These are phyloP conservation scores for Ceratina calcarata DNA, from an alignment of 1,140 invertebrate genomes.

Conservation along the genomic window DNA sequence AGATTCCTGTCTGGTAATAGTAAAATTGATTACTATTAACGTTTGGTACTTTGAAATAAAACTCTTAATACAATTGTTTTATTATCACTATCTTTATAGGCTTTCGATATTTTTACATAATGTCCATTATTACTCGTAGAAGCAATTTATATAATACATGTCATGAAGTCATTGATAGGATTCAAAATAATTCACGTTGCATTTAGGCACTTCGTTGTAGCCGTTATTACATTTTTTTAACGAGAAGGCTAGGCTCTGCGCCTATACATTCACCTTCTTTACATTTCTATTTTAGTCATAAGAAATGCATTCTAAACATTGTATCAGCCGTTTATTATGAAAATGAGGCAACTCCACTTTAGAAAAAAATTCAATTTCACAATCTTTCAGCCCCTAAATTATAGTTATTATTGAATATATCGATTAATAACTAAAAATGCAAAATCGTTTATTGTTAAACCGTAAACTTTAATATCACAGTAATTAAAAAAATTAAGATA, in stretches of 20 bases:
- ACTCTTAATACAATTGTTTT: background rate
- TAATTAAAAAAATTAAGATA: too few species aligned
- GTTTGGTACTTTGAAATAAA: background rate
- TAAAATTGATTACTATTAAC: background rate
- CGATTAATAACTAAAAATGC: background rate
- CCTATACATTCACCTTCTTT: slow-evolving; percentile 3
- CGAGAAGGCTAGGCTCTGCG: background rate
- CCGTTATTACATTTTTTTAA: slow-evolving; percentile 29
- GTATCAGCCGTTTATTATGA: slow-evolving; percentile 31
- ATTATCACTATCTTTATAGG: background rate
- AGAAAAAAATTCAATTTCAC: too few species aligned
- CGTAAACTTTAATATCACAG: too few species aligned
- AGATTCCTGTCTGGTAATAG: too few species aligned
- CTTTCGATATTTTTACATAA: background rate
- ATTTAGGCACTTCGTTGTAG: slow-evolving; percentile 44
- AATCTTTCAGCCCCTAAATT: too few species aligned
- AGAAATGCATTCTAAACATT: slow-evolving; percentile 25
- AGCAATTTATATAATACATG: slow-evolving; percentile 33
- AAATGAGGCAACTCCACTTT: too few species aligned
- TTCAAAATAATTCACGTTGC: slow-evolving; percentile 33
- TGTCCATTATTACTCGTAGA: background rate
- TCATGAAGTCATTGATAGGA: slow-evolving; percentile 11
- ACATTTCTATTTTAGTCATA: slow-evolving; percentile 36
- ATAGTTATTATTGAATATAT: slow-evolving; percentile 15
- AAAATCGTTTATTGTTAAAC: too few species aligned